Conservation (phyloP, 92 coral and sea anemone species). For the Isaurus tuberculatus region DNA sequence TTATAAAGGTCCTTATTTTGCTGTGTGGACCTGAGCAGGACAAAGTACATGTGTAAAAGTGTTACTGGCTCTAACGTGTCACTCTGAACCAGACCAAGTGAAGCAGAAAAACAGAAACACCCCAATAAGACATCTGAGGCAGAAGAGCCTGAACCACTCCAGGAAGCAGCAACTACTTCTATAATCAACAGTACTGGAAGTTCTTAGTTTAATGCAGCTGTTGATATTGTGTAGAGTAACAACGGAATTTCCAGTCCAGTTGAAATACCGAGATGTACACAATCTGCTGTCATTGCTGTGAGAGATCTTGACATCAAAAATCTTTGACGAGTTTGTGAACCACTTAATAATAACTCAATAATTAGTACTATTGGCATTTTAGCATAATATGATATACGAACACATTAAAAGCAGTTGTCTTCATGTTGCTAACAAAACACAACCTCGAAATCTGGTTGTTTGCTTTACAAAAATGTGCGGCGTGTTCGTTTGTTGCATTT, state of each 20-base stretch:
- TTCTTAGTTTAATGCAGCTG: neutral
- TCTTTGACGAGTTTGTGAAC: neutral
- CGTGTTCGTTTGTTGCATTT: no score
- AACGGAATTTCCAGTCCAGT: neutral
- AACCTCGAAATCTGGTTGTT: no score
- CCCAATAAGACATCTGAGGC: no score
- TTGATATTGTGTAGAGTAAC: neutral
- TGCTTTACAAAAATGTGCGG: no score
- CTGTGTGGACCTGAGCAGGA: no score
- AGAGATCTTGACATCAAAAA: no score
- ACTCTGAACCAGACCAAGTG: neutral
- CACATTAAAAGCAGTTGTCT: no score
- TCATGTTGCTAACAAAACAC: no score
- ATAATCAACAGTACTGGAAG: slow-evolving; percentile 12
- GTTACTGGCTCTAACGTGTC: neutral
- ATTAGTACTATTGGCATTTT: no score
- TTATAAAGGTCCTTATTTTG: no score
- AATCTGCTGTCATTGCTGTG: slow-evolving; percentile 9
- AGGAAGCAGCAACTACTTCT: slow-evolving; percentile 4
- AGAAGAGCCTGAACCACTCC: slow-evolving; percentile 4
- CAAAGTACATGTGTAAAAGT: neutral
- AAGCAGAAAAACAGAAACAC: neutral
- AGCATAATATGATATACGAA: no score
- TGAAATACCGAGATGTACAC: neutral
- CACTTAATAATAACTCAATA: neutral